Conservation (phyloP, 2,797 vertebrate genomes). For the Microcaecilia unicolor region DNA sequence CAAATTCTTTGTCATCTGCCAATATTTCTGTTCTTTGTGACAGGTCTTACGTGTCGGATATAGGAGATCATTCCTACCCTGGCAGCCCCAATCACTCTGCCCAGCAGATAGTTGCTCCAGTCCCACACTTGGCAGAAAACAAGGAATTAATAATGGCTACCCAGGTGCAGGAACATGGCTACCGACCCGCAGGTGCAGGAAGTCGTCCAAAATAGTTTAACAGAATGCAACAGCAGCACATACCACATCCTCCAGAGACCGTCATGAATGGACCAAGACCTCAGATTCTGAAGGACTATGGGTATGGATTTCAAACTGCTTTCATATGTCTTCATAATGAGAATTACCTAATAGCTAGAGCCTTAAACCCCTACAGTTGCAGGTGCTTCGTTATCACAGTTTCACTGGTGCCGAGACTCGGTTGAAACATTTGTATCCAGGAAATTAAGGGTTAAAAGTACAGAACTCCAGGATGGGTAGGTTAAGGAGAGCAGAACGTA, state of each 20-base stretch:
- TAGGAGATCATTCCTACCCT: slow-evolving; percentile 66
- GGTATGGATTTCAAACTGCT: slow-evolving; percentile 31
- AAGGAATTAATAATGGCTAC: slow-evolving; percentile 61
- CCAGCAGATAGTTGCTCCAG: slow-evolving; percentile 54
- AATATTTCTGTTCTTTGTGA: not conserved
- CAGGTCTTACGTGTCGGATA: slow-evolving; percentile 74
- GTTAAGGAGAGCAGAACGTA: too few species aligned
- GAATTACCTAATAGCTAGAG: too few species aligned
- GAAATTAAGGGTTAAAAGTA: too few species aligned
- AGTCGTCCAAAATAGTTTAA: slow-evolving; percentile 73
- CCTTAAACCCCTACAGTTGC: too few species aligned
- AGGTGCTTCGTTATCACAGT: not conserved
- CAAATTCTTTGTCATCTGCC: too few species aligned
- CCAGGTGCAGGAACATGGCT: slow-evolving; percentile 67
- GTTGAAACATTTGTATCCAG: too few species aligned
- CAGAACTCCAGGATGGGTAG: too few species aligned
- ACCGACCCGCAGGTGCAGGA: slow-evolving; percentile 43
- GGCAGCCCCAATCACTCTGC: slow-evolving; percentile 77
- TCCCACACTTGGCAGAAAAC: slow-evolving; percentile 52
- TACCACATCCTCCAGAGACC: slow-evolving; percentile 50
- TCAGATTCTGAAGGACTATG: slow-evolving; percentile 74
- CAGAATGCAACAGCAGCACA: slow-evolving; percentile 64
- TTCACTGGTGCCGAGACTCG: too few species aligned
- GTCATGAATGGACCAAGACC: slow-evolving; percentile 77
- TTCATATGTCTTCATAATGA: too few species aligned